phyloP scores from a whole-genome alignment of 2,797 vertebrate species.

The Chaunax sp. region DNA sequence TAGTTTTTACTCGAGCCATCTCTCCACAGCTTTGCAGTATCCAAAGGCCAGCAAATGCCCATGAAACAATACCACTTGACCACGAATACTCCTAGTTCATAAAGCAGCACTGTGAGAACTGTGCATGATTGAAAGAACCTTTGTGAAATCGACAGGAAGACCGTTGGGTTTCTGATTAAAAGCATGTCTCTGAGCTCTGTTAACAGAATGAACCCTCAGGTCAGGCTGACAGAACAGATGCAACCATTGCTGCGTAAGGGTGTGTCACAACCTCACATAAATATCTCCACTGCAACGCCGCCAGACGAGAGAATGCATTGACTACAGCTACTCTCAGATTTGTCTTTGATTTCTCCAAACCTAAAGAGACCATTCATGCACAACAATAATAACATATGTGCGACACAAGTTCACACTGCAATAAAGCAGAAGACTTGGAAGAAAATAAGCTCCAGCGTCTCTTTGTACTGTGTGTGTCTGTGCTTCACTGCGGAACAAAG shows the following conservation, averaged over 20 bases:
- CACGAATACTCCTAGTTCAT: constrained; percentile 18
- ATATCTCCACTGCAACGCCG: constrained; percentile 43
- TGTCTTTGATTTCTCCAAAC: constrained; percentile 28
- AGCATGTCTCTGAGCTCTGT: constrained; percentile 44
- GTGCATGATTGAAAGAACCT: constrained; percentile 20
- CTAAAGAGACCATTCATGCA: not conserved
- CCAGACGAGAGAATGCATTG: constrained; percentile 22
- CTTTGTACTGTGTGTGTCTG: constrained; percentile 38
- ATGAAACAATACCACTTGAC: constrained; percentile 41
- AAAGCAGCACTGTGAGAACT: constrained; percentile 20
- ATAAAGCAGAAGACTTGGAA: constrained; percentile 42
- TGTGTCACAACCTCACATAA: constrained; percentile 58
- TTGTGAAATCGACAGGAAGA: constrained; percentile 58
- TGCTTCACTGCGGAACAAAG: constrained; percentile 51
- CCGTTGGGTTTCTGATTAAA: constrained; percentile 47
- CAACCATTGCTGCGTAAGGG: constrained; percentile 59
- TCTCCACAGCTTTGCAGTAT: constrained; percentile 25
- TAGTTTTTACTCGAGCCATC: constrained; percentile 16
- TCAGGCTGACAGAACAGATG: constrained; percentile 64
- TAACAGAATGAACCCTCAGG: constrained; percentile 57
- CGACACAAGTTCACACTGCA: constrained; percentile 56
- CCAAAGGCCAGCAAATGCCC: constrained; percentile 18
- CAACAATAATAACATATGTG: constrained; percentile 75
- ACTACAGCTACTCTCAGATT: constrained; percentile 28
- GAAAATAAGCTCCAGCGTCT: constrained; percentile 23